Base-by-base conservation (phyloP, 2,888 invertebrate species). In the Pheosia tremula region DNA sequence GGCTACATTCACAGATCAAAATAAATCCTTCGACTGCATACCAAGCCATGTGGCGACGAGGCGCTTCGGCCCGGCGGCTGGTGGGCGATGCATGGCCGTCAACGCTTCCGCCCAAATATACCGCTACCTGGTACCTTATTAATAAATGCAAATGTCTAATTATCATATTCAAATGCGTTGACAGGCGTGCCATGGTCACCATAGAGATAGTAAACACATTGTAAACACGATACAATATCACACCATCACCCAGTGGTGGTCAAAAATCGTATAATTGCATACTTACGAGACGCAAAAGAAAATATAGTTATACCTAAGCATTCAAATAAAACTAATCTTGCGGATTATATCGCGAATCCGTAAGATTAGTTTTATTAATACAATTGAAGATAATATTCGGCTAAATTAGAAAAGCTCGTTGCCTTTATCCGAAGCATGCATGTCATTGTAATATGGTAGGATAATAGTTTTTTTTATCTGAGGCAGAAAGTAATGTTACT, bases 81-180 rank as follows among this genome's bases (percentile, higher is more conserved):
- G 47, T n/a, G 11, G n/a, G 41, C 41, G 41, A 24, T 53, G 36
- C 37, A 49, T 55, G 56, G 55, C 52, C 39, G 41, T 57, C 55
- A 39, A 57, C 66, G 68, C 67, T 74, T 74, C 73, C 70, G 73
- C 57, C 65, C 63, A 72, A 69, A 53, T 74, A 61, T 59, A 66
- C 67, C 58, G 67, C 58, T 73, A 67, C 67, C 58, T 24, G 24
- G 67, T 64, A 67, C 64, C 62, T 66, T 68, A 68, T 66, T 66
- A 62, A 64, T 72, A 66, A 59, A 73, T 73, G 72, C 74, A 66
- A 73, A 73, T 73, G 58, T 3, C 55, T 53, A 39, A 64, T 65
- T 74, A 73, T 61, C 69, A 73, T 74, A 74, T 69, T 74, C 60
- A 67, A 67, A 37, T 57, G 57, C 63, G 62, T 62, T 61, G 62